A percentile compares a stretch with the other conserved stretches of the same genome.
Conservation (phyloP, 2,113 vertebrate species). For the Genyomyrus donnyi region DNA sequence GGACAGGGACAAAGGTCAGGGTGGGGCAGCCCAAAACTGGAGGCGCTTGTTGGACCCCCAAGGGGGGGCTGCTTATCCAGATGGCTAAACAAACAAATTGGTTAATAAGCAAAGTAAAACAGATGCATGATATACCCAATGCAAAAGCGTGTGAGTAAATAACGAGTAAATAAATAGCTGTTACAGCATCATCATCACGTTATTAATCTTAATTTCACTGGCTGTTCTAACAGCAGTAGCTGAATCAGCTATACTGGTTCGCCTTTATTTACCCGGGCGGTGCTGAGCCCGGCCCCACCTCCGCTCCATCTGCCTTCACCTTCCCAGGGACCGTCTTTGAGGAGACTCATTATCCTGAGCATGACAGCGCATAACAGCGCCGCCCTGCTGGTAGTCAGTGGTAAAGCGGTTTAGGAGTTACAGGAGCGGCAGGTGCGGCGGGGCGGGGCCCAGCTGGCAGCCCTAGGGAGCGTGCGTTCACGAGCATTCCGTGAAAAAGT, state of each 20-base stretch:
- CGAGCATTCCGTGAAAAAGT: neutral
- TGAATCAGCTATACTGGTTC: neutral
- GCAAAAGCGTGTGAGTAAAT: neutral
- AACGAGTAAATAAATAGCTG: neutral
- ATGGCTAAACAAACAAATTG: neutral
- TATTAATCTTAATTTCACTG: neutral
- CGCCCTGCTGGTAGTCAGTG: neutral
- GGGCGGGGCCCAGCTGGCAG: neutral
- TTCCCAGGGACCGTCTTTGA: neutral
- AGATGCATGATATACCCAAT: neutral
- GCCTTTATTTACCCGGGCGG: neutral
- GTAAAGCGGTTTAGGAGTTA: neutral
- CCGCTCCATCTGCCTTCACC: neutral
- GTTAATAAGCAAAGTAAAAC: neutral
- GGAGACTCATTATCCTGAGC: neutral
- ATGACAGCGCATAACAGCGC: neutral
- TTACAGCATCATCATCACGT: neutral
- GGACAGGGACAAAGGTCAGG: neutral
- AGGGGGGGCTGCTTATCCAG: neutral
- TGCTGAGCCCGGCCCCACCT: neutral
- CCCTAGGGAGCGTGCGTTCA: neutral
- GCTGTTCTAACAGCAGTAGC: neutral
- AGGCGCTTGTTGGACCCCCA: neutral
- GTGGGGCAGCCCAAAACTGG: neutral
- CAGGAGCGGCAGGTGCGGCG: neutral